Evolutionary conservation across 2,888 invertebrate species (phyloP), one percentile per base, ranked within the genome.

Genomic region (Lumbricus terrestris): DNA sequence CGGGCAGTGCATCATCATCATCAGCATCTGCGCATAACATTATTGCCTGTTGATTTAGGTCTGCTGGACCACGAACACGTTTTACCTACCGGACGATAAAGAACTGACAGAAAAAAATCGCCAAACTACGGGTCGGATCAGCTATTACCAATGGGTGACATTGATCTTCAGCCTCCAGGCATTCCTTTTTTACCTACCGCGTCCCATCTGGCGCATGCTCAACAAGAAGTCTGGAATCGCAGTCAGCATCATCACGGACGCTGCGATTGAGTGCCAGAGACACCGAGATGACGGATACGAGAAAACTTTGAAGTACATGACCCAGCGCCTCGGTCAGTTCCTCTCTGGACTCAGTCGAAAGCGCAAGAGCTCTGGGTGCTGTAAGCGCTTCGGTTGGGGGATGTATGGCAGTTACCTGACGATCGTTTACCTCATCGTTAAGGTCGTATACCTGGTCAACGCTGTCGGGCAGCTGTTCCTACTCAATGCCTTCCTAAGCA

Each of bases 51-150:
- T 23, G 37, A 38, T 54, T 29, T 89, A 92, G 93, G 95, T 95
- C 89, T 95, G 95, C 93, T 95, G 95, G 95, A 95, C 95, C 37
- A 95, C 95, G 92, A 95, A 95, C 93, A 96, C 95, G 40, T 96
- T 95, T 92, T 95, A 95, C 93, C 93, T 96, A n/a, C 95, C 95
- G 15, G 37, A 34, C 20, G 85, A 85, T 1, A 85, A 34, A 33
- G 90, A 90, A 47, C 40, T 85, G 18, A 89, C 89, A 40, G 20
- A 33, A 85, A 13, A 85, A 23, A 85, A 85, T 37, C 85, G 85
- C 35, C 6, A 35, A 18, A 33, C 1, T 35, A 37, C 23, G n/a
- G 37, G 35, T 33, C 16, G 85, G 35, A 91, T 92, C 88, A 90
- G 91, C 42, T 92, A 92, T 88, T 92, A 92, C 91, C 92, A 92